Evolutionary conservation across 2,113 vertebrate species (phyloP).

Genomic region (Sinosuthora webbiana): DNA sequence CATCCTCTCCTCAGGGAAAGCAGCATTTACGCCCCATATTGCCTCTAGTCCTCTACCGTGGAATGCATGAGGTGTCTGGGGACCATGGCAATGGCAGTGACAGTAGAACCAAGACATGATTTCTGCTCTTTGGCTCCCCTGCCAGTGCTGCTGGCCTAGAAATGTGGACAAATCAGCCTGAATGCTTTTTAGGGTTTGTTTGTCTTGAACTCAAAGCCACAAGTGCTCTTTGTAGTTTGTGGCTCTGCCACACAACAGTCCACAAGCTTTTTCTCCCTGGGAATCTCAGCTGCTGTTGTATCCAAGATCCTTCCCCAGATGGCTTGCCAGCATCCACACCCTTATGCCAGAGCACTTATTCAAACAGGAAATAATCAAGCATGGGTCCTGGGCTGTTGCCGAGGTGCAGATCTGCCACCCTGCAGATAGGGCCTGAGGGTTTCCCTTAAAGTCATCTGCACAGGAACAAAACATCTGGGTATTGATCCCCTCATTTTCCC

Average conservation of each 20-base stretch:
- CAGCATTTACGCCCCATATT: neutral
- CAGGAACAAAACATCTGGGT: neutral
- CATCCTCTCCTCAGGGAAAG: neutral
- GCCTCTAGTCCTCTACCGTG: neutral
- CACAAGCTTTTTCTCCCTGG: neutral
- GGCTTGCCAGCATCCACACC: constrained; percentile 9
- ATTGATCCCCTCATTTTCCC: neutral
- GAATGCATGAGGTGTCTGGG: neutral
- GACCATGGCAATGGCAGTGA: neutral
- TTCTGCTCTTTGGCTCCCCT: neutral
- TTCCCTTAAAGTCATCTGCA: neutral
- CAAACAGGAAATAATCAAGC: constrained; percentile 14
- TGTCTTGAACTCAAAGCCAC: constrained; percentile 4
- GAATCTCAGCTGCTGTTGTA: constrained; percentile 2
- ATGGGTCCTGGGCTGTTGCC: neutral
- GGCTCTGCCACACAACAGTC: neutral
- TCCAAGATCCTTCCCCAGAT: neutral
- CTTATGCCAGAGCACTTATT: constrained; percentile 1
- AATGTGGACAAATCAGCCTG: neutral
- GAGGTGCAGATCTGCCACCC: neutral
- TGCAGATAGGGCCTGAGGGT: neutral
- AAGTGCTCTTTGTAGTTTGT: neutral
- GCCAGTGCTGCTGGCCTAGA: neutral
- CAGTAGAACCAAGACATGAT: neutral
- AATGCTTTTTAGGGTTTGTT: constrained; percentile 15